Evolutionary conservation across 2,113 vertebrate species (phyloP).

Genomic region (Candoia aspera): DNA sequence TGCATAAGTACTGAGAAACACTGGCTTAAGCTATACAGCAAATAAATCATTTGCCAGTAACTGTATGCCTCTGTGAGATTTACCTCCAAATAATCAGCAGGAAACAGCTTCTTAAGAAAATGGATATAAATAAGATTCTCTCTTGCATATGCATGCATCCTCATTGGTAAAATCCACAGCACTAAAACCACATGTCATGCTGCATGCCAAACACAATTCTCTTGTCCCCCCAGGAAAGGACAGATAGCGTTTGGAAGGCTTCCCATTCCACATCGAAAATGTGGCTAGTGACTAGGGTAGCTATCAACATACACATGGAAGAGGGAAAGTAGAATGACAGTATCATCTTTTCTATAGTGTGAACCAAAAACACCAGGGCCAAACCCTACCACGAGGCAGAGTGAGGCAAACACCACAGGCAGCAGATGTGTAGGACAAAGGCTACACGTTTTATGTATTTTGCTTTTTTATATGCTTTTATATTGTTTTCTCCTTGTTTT

Average conservation of each 20-base stretch:
- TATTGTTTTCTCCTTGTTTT: not conserved
- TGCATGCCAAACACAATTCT: not conserved
- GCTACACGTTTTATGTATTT: not conserved
- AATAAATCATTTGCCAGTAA: slow-evolving; percentile 35
- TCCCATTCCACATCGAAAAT: not conserved
- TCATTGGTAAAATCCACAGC: not conserved
- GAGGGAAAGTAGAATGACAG: not conserved
- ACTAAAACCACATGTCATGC: not conserved
- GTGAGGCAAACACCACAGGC: not conserved
- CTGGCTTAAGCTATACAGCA: not conserved
- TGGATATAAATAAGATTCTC: slow-evolving; percentile 32
- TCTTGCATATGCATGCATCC: rapidly evolving
- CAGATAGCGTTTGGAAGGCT: not conserved
- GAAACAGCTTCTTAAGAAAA: slow-evolving; percentile 47
- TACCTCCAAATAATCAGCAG: slow-evolving; percentile 42
- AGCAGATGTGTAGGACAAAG: not conserved
- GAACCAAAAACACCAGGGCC: not conserved
- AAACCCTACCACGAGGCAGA: not conserved
- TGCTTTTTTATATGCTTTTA: no score
- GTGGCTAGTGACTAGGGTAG: not conserved
- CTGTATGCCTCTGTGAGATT: slow-evolving; percentile 46
- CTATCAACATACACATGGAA: not conserved
- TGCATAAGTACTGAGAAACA: not conserved
- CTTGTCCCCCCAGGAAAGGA: not conserved
- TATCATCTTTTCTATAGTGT: not conserved